Conservation (phyloP, 2,113 vertebrate genomes). For the Mormyrus iriodes region DNA sequence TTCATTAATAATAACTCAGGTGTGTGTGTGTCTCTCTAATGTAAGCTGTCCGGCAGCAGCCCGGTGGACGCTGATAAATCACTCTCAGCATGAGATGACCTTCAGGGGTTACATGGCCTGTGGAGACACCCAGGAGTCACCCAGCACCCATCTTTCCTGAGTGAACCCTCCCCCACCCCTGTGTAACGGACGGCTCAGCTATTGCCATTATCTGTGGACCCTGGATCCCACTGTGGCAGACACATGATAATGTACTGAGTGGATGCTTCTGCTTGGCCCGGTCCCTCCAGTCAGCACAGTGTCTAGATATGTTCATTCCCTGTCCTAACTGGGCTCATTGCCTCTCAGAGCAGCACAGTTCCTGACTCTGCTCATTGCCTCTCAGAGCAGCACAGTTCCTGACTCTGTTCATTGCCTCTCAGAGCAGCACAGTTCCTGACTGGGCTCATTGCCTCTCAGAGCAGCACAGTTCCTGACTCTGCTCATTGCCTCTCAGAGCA, state of each 20-base stretch:
- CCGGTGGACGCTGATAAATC: neutral
- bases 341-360: neutral
- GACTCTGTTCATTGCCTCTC: neutral
- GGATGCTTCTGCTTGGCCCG: neutral
- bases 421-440: neutral
- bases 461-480: too few species aligned
- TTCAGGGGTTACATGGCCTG: neutral
- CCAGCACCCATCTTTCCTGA: neutral
- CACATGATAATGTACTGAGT: constrained; percentile 1
- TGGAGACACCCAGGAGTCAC: neutral
- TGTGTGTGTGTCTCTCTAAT: neutral
- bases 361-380: neutral
- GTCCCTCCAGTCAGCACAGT: neutral
- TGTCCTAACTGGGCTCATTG: neutral
- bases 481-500: neutral
- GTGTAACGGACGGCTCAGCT: neutral
- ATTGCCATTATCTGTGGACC: neutral
- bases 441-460: neutral
- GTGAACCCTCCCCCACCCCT: neutral
- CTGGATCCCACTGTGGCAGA: neutral
- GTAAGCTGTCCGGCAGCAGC: neutral
- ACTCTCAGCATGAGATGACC: neutral
- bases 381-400: neutral
- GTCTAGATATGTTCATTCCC: neutral
- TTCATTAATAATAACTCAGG: too few species aligned